Base-by-base conservation (phyloP, 1,140 invertebrate species). In the Manduca sexta region DNA sequence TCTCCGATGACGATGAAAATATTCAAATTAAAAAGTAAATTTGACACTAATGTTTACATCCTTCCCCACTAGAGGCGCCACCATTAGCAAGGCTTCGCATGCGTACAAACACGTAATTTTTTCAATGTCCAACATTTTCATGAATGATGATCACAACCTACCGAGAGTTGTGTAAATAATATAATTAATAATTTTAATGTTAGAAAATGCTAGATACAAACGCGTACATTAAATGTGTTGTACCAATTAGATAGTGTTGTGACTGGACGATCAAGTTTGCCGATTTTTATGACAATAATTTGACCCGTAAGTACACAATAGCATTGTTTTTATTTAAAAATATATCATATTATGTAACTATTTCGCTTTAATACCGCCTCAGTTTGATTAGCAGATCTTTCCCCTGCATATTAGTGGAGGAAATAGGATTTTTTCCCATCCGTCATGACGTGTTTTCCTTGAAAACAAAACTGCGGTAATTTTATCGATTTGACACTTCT, bases 391-490 rank as follows among this genome's bases (percentile, higher is more conserved):
- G 21, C 14, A 30, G 30, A 18, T 26, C 21, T 31, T 15, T 26
- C 21, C 8, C 21, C 8, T 26, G 21, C 21, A 26, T 26, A 8
- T 5, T 5, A 26, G 4, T 26, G 4, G 21, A 5, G 21, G 8
- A 26, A 26, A 26, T 26, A 5, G 21, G 21, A 26, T 5, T 5
- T 26, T 35, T 12, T 3, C 5, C 13, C n/a, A 2, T n/a, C 33
- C 13, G 33, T 44, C 12, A 35, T 45, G 43, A 4, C 12, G 14
- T 13, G 21, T 33, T 64, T 72, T 68, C 60, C 56, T 65, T 69
- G 60, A 78, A 76, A 80, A 76, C 72, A 81, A 74, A 85, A 86
- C 82, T 87, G 85, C 85, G 85, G 85, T 86, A 86, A 82, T 83
- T 86, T 86, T 87, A 87, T 87, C 75, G 85, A 87, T 87, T 87